A percentile compares a stretch with the other conserved stretches of the same genome.
phyloP scores from a whole-genome alignment of 2,797 vertebrate genomes.

The Bovichtus diacanthus region DNA sequence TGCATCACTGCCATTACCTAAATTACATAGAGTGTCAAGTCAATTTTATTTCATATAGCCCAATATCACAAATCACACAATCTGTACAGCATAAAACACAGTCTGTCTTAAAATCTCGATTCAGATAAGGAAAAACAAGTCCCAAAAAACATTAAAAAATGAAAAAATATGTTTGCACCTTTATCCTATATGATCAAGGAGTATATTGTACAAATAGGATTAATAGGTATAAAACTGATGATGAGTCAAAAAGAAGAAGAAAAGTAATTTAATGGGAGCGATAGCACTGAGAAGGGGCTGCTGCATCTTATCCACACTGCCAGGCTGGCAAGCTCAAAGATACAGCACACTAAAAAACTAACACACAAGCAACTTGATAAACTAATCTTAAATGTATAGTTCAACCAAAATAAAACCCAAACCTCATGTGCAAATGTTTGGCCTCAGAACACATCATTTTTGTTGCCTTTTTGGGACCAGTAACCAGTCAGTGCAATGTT shows the following conservation, averaged over 20 bases:
- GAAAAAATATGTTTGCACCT: conserved; percentile 12
- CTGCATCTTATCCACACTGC: conserved; percentile 52
- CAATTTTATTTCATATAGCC: not conserved
- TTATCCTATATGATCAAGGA: conserved; percentile 11
- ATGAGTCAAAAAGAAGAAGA: conserved; percentile 20
- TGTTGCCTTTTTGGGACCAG: not conserved
- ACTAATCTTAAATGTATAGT: not conserved
- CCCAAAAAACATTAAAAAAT: not conserved
- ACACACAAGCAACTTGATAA: not conserved
- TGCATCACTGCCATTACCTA: not conserved
- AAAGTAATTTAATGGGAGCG: conserved; percentile 38
- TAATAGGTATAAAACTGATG: conserved; percentile 27
- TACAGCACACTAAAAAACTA: conserved; percentile 1
- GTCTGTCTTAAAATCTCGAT: not conserved
- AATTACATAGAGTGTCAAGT: conserved; percentile 13
- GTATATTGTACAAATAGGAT: conserved; percentile 16
- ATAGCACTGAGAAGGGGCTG: conserved; percentile 18
- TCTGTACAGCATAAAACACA: not conserved
- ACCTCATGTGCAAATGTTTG: not conserved
- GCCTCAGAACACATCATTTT: not conserved
- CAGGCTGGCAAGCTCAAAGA: conserved; percentile 32
- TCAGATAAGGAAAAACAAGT: not conserved
- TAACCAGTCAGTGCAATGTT: not conserved
- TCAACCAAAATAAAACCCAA: conserved; percentile 2
- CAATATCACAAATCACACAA: not conserved